These are phyloP conservation scores for Heliconius cydno DNA, from an alignment of 2,888 invertebrate species.

Conservation along the genomic window DNA sequence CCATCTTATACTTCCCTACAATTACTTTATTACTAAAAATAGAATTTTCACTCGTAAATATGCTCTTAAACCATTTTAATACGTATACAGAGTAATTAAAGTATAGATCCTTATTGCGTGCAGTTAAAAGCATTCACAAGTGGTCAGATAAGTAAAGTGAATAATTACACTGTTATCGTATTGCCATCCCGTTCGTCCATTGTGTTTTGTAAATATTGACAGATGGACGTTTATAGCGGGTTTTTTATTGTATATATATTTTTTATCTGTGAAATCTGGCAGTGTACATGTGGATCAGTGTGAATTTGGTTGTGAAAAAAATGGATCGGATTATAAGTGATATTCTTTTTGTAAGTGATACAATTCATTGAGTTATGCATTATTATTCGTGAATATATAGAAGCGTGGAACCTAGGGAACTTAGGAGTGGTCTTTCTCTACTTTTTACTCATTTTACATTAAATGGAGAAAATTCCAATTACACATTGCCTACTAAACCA, in stretches of 20 bases:
- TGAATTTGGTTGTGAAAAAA: not conserved
- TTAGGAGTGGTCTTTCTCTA: too few species aligned
- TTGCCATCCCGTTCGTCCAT: conserved; percentile 25
- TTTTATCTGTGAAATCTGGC: not conserved
- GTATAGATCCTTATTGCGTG: conserved; percentile 18
- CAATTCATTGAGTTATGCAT: not conserved
- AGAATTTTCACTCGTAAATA: not conserved
- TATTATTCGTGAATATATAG: too few species aligned
- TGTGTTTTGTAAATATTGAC: conserved; percentile 16
- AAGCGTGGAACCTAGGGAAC: too few species aligned
- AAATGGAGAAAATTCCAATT: too few species aligned
- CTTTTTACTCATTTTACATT: too few species aligned
- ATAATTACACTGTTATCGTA: conserved; percentile 39
- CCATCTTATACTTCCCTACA: not conserved
- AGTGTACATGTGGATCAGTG: not conserved
- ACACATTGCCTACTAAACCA: too few species aligned
- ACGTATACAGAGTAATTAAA: conserved; percentile 9
- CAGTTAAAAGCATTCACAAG: conserved; percentile 19
- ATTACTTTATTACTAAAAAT: not conserved
- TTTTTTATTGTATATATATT: not conserved
- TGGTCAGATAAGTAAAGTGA: conserved; percentile 37
- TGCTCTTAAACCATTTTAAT: not conserved
- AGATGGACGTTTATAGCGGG: conserved; percentile 2
- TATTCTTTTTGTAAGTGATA: conserved; percentile 6
- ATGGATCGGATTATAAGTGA: not conserved